These are phyloP conservation scores for Oikopleura albicans DNA, from an alignment of 23 tunicate species.

Conservation along the genomic window DNA sequence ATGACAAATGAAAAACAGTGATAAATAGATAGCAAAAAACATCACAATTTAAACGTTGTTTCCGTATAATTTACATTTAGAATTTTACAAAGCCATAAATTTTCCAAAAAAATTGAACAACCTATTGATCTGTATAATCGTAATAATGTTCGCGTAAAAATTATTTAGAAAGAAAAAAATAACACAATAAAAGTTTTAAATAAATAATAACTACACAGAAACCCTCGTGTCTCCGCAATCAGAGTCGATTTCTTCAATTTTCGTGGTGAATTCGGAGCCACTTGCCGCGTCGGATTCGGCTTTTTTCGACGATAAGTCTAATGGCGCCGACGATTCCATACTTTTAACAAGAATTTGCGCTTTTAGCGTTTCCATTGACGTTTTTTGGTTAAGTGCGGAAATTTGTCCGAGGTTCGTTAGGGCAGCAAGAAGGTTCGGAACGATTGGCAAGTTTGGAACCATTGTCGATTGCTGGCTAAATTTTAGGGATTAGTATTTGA, in stretches of 20 bases:
- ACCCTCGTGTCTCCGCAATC: neutral
- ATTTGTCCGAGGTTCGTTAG: neutral
- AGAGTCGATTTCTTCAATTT: neutral
- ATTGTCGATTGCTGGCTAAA: neutral
- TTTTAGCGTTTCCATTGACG: neutral
- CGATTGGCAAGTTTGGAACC: neutral
- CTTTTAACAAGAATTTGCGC: neutral
- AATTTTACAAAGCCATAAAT: too few relatives aligned
- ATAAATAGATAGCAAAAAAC: too few relatives aligned
- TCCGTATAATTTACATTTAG: too few relatives aligned
- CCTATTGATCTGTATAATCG: too few relatives aligned
- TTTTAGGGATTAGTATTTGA: too few relatives aligned
- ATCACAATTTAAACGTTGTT: too few relatives aligned
- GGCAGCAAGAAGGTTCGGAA: neutral
- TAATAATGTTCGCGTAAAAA: too few relatives aligned
- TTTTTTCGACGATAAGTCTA: neutral
- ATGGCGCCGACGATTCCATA: neutral
- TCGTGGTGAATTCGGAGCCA: neutral
- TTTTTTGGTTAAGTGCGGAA: neutral
- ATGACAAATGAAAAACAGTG: too few relatives aligned
- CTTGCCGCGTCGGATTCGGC: neutral
- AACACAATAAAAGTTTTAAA: too few relatives aligned
- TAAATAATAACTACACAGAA: neutral
- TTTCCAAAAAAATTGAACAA: too few relatives aligned
- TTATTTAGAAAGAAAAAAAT: too few relatives aligned